Evolutionary conservation across 2,888 invertebrate genomes (phyloP).

Genomic region (Eilema caniola): DNA sequence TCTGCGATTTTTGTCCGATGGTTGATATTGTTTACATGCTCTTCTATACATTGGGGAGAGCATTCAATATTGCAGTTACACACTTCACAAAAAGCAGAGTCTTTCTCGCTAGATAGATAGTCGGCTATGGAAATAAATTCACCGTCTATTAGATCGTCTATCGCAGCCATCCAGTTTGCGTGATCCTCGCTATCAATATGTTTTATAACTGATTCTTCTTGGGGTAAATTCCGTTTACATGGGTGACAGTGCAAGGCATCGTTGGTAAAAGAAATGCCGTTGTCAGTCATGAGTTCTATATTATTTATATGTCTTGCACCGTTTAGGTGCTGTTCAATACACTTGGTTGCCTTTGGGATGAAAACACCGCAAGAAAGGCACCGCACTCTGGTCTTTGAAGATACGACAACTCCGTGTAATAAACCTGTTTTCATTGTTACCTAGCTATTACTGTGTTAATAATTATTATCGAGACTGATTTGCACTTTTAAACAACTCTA

Average conservation of each 20-base stretch:
- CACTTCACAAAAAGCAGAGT: conserved; percentile 67
- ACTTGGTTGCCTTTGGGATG: conserved; percentile 73
- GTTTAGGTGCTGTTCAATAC: conserved; percentile 74
- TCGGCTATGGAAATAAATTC: conserved; percentile 68
- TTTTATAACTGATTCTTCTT: conserved; percentile 63
- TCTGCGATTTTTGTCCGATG: conserved; percentile 66
- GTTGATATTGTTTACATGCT: conserved; percentile 66
- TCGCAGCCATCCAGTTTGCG: conserved; percentile 67
- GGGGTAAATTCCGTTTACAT: conserved; percentile 60
- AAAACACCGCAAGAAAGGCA: conserved; percentile 73
- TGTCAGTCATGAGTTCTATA: conserved; percentile 66
- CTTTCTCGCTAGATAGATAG: conserved; percentile 65
- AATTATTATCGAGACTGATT: conserved; percentile 11
- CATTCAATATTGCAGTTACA: conserved; percentile 61
- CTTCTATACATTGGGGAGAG: conserved; percentile 61
- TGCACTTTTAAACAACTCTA: conserved; percentile 1
- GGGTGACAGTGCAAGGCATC: conserved; percentile 67
- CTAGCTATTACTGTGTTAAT: conserved; percentile 9
- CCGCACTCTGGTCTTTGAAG: conserved; percentile 71
- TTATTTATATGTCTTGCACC: conserved; percentile 73
- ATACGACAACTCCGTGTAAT: conserved; percentile 66
- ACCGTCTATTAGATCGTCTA: conserved; percentile 70
- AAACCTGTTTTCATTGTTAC: conserved; percentile 70
- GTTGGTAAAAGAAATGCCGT: conserved; percentile 63
- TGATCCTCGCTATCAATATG: conserved; percentile 69